These are phyloP conservation scores for Aeoliscus strigatus DNA, from an alignment of 2,797 vertebrate species.

Conservation along the genomic window DNA sequence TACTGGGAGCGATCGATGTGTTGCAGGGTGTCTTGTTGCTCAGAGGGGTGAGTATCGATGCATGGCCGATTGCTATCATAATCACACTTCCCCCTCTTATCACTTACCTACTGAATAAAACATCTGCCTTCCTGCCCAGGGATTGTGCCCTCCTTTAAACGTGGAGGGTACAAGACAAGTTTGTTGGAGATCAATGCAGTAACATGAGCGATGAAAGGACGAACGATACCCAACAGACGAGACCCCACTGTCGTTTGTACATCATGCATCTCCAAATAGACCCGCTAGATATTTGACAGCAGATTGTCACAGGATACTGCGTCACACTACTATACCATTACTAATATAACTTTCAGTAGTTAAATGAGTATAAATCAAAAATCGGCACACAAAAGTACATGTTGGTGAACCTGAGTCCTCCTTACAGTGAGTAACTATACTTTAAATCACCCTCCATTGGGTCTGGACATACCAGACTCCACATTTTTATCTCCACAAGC, in stretches of 20 bases:
- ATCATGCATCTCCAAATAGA: conserved; percentile 43
- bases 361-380: too few relatives aligned
- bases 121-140: conserved; percentile 72
- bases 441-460: too few relatives aligned
- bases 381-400: too few relatives aligned
- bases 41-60: conserved; percentile 65
- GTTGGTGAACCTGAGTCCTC: too few relatives aligned
- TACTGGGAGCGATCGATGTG: conserved; percentile 68
- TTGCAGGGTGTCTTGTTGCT: conserved; percentile 68
- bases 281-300: too few relatives aligned
- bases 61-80: conserved; percentile 76
- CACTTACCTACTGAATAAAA: conserved; percentile 78
- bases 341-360: too few relatives aligned
- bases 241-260: conserved; percentile 48
- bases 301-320: too few relatives aligned
- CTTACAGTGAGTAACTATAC: too few relatives aligned
- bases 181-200: conserved; percentile 44
- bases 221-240: conserved; percentile 36
- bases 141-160: conserved; percentile 48
- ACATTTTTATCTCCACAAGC: too few relatives aligned
- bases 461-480: too few relatives aligned
- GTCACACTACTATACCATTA: too few relatives aligned
- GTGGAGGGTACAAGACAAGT: conserved; percentile 38
- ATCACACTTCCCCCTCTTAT: conserved; percentile 80
- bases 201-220: conserved; percentile 37